Base-by-base conservation (phyloP, 2,113 vertebrate genomes). In the Anoura caudifer region DNA sequence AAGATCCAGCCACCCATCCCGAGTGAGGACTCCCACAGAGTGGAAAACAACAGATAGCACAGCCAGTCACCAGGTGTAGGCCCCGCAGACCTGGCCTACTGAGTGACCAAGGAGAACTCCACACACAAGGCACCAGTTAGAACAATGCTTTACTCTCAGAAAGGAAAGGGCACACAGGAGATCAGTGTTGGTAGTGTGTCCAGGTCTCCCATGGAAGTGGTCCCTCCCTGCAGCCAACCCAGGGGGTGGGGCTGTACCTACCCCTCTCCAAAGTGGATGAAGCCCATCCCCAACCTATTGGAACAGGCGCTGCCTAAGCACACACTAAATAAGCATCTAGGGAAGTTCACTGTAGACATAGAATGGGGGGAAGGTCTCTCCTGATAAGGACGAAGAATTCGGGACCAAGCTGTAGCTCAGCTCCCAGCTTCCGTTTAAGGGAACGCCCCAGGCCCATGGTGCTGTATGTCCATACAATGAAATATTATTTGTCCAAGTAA, bases 191-290 rank as follows among this genome's bases (percentile, higher is more conserved):
- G 4, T 22, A 63, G 31, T 4, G 4, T 54, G 36, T 33, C 26
- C 6, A 26, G 7, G 6, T 15, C 28, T 47, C 4, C 15, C 45
- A 11, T 0, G 2, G 43, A n/a, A 54, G 7, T 3, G 61, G 54
- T 36, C 2, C 45, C 31, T 41, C 36, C 3, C 17, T 4, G 47
- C 9, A 38, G 13, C 83, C 22, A 13, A 4, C 54, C 36, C 4
- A 14, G 10, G 33, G 22, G 33, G 4, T 4, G 19, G 5, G 15
- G 63, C 16, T 54, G 22, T 47, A 54, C 4, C 9, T n/a, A 54
- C 3, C 65, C 45, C 4, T 65, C 45, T 47, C 19, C 24, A 47
- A 10, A 75, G 33, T 7, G 22, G 17, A 41, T 2, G 33, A 36
- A 56, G 45, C 45, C 9, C 16, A 5, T 24, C 41, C 6, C 31